Evolutionary conservation across 2,113 vertebrate genomes (phyloP).

Genomic region (Nesoenas mayeri): DNA sequence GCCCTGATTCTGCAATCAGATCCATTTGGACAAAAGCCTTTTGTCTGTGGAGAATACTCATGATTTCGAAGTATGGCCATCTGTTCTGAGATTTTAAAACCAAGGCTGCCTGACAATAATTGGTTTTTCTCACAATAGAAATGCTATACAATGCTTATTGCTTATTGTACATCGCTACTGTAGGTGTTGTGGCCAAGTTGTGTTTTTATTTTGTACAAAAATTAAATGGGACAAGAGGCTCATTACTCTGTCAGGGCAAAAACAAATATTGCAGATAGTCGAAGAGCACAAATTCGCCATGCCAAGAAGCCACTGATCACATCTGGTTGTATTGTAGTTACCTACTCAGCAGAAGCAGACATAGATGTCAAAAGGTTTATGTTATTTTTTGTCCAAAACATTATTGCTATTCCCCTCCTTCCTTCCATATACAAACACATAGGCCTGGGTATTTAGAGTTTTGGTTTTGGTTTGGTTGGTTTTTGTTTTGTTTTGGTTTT

Average conservation of each 20-base stretch:
- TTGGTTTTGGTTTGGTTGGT: not conserved
- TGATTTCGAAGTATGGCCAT: slow-evolving; percentile 47
- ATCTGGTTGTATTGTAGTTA: not conserved
- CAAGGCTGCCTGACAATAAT: not conserved
- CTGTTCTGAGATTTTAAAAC: slow-evolving; percentile 53
- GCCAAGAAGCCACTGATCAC: not conserved
- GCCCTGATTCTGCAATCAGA: slow-evolving; percentile 38
- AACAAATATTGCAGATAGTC: not conserved
- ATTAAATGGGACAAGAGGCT: not conserved
- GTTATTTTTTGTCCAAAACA: not conserved
- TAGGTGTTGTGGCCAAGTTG: not conserved
- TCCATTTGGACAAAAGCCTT: slow-evolving; percentile 52
- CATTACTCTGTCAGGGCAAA: not conserved
- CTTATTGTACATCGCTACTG: not conserved
- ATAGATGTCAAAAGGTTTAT: not conserved
- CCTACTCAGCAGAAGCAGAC: not conserved
- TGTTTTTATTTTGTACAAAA: not conserved
- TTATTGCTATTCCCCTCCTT: not conserved
- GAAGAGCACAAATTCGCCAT: not conserved
- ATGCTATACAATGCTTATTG: not conserved
- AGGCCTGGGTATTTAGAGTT: not conserved
- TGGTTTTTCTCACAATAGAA: not conserved
- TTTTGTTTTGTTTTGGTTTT: not conserved
- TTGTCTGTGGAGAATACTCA: slow-evolving; percentile 53
- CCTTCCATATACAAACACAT: not conserved